Base-by-base conservation (phyloP, 2,888 invertebrate genomes). In the Nudaria mundana region DNA sequence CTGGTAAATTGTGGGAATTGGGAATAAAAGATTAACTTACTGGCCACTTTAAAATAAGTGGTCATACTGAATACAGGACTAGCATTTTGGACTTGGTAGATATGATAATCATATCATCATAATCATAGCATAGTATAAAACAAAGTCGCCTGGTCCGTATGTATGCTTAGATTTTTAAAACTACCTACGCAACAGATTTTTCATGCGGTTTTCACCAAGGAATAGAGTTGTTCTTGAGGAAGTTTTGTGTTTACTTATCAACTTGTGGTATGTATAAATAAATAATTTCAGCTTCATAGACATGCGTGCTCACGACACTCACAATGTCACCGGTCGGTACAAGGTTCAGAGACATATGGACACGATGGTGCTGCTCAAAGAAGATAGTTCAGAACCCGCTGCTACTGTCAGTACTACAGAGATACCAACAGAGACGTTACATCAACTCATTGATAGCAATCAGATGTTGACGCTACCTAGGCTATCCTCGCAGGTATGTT, bases 351-450 rank as follows among this genome's bases (percentile, higher is more conserved):
- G 65, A 0, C 73, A 76, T 49, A 71, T 76, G 14, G 87, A 88
- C 64, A 85, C 79, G 0, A 91, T 98, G 66, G 90, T 98, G 50
- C 88, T 98, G 42, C 96, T 98, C 71, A 97, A 98, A 80, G 98
- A 98, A 73, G 94, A 95, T 69, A 91, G 91, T 3, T 85, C 91
- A 8, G 91, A 93, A 58, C 96, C 97, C 0, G 94, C 94, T 43
- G 97, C 97, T 22, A 95, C 95, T 48, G 92, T 97, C 49, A 94
- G 94, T 60, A 97, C 98, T 93, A 92, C 94, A 30, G 97, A 97
- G 76, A 95, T 98, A 69, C 95, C 97, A 7, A 94, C 95, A 15
- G 93, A 94, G 62, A 95, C 97, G 0, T 91, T 98, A 76, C 94
- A 94, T 52, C 96, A 98, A 76, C 92, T 98, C 37, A 94, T 98